Evolutionary conservation across 2,797 vertebrate species (phyloP).

Genomic region (Channallabes apus): DNA sequence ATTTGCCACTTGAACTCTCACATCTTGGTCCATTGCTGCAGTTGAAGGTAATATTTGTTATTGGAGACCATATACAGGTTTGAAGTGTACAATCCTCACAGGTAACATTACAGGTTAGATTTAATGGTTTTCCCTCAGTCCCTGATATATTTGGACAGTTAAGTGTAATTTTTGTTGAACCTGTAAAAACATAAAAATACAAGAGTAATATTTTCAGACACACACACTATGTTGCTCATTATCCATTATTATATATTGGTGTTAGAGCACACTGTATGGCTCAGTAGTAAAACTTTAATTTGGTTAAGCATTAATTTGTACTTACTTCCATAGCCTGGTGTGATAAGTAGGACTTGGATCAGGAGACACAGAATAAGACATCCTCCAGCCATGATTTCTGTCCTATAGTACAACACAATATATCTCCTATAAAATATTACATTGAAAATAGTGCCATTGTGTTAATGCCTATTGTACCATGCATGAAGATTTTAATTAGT

Average conservation of each 20-base stretch:
- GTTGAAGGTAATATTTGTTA: not conserved
- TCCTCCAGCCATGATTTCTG: not conserved
- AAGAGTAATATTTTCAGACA: not conserved
- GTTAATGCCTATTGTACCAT: not conserved
- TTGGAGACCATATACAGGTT: not conserved
- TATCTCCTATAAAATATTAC: not conserved
- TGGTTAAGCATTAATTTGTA: not conserved
- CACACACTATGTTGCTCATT: not conserved
- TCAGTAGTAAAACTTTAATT: not conserved
- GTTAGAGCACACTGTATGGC: not conserved
- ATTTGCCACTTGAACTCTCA: not conserved
- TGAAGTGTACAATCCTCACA: not conserved
- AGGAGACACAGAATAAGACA: not conserved
- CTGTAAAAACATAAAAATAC: not conserved
- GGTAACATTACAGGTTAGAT: not conserved
- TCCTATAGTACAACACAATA: not conserved
- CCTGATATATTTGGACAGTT: not conserved
- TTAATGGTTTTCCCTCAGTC: not conserved
- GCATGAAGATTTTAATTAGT: not conserved
- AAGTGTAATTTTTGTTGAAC: not conserved
- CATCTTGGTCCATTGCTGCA: too few species aligned
- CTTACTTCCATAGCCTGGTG: not conserved
- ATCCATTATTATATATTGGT: not conserved
- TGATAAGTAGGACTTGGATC: not conserved
- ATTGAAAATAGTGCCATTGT: not conserved